Evolutionary conservation across 1,140 invertebrate genomes (phyloP).

Genomic region (Tribolium madens): DNA sequence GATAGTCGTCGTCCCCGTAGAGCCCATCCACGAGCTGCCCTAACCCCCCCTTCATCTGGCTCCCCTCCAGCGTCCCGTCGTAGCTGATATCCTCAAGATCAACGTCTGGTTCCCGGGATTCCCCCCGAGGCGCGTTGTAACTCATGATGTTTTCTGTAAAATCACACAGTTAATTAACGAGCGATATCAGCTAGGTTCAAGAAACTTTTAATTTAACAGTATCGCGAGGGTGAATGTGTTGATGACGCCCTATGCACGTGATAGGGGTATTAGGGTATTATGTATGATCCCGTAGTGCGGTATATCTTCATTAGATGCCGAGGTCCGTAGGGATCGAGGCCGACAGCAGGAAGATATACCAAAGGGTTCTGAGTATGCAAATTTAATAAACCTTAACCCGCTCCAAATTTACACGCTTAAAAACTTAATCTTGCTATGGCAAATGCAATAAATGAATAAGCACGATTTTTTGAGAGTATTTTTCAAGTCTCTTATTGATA

Average conservation of each 20-base stretch:
- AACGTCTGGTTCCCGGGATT: slow-evolving; percentile 82
- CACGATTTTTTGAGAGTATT: not conserved
- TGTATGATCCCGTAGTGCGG: slow-evolving; percentile 40
- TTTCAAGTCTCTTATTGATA: not conserved
- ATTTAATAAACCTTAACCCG: slow-evolving; percentile 32
- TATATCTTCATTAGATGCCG: slow-evolving; percentile 42
- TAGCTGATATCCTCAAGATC: slow-evolving; percentile 93
- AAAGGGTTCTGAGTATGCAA: slow-evolving; percentile 32
- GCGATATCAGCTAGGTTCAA: not conserved
- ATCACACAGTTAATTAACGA: slow-evolving; percentile 39
- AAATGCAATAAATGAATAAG: not conserved
- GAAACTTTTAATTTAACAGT: slow-evolving; percentile 36
- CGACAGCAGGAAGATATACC: slow-evolving; percentile 24
- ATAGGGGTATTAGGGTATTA: slow-evolving; percentile 40
- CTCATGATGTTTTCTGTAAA: slow-evolving; percentile 82
- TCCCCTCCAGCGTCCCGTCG: slow-evolving; percentile 85
- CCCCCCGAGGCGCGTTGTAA: slow-evolving; percentile 88
- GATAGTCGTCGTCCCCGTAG: slow-evolving; percentile 77
- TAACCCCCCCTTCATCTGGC: slow-evolving; percentile 80
- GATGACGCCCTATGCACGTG: slow-evolving; percentile 37
- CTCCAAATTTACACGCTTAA: slow-evolving; percentile 14
- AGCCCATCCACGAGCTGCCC: slow-evolving; percentile 92
- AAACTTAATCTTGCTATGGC: slow-evolving; percentile 18
- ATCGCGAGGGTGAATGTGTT: slow-evolving; percentile 25
- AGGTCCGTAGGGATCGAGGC: slow-evolving; percentile 27